Evolutionary conservation across 2,888 invertebrate genomes (phyloP), one percentile per base, ranked within the genome.

Genomic region (Tipula lateralis): DNA sequence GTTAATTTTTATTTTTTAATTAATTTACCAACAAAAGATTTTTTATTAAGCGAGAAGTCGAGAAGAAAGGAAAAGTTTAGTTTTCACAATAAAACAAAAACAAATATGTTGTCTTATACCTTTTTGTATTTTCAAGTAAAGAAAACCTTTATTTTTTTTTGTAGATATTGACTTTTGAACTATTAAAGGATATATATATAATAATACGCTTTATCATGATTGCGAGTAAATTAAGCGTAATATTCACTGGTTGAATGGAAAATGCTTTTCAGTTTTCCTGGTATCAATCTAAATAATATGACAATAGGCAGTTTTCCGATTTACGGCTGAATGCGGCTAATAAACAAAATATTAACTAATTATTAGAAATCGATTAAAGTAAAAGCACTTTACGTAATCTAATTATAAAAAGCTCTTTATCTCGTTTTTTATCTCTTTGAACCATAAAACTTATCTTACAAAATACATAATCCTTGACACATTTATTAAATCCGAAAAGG

Each of bases 11-110:
- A 16, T 66, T 66, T 66, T 9, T 66, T 66, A 66, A 66, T 66
- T 66, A 24, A 66, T 66, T 66, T 24, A 66, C 24, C 66, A 66
- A 66, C 66, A 24, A 66, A 66, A 66, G 24, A 24, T 2, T 66
- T 44, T 66, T 66, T n/a, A 66, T 66, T 66, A 66, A 24, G 66
- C 66, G 66, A 66, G 66, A 66, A 66, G 66, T 66, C 24, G 66
- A 66, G 24, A 66, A 66, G 66, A 66, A 66, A 24, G 24, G 24
- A 66, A 66, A 44, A n/a, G 24, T 66, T 66, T n/a, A 66, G 24
- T 66, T 44, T 24, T 66, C 24, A 24, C 19, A 66, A n/a, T n/a
- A n/a, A n/a, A n/a, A n/a, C n/a, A n/a, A n/a, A n/a, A n/a, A n/a
- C n/a, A n/a, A n/a, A n/a, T n/a, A n/a, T n/a, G n/a, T n/a, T n/a